A percentile compares a stretch with the other conserved stretches of the same genome.
These are phyloP conservation scores for Chromobotia macracanthus DNA, from an alignment of 2,797 vertebrate genomes.

Conservation along the genomic window DNA sequence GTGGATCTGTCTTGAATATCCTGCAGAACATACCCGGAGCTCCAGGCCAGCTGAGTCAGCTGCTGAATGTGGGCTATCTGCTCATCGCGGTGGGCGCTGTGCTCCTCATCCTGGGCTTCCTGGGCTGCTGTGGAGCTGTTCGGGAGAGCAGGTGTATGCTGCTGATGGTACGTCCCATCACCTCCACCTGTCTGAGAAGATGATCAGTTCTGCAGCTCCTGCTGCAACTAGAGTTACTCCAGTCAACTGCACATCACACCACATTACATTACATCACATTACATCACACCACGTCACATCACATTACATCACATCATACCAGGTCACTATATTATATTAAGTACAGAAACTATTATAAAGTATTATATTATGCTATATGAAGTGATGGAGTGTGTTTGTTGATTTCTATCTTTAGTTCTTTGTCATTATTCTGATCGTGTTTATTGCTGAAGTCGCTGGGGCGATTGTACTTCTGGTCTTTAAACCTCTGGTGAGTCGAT, in stretches of 20 bases:
- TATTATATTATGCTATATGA: too few species aligned
- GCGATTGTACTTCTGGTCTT: slow-evolving; percentile 81
- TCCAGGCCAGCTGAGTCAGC: slow-evolving; percentile 67
- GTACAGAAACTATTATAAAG: too few species aligned
- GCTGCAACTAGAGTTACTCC: too few species aligned
- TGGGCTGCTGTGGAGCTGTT: slow-evolving; percentile 81
- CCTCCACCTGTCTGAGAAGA: neutral
- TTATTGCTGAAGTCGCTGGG: slow-evolving; percentile 80
- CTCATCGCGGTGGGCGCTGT: slow-evolving; percentile 77
- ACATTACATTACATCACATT: too few species aligned
- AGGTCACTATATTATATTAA: neutral
- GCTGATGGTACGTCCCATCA: slow-evolving; percentile 72
- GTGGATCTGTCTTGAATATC: slow-evolving; percentile 72
- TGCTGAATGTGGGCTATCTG: slow-evolving; percentile 81
- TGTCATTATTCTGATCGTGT: slow-evolving; percentile 78
- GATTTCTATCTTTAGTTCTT: slow-evolving; percentile 78
- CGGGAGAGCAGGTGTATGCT: slow-evolving; percentile 80
- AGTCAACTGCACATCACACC: neutral
- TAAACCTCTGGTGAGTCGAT: slow-evolving; percentile 75
- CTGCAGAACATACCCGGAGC: slow-evolving; percentile 64
- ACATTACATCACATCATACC: too few species aligned
- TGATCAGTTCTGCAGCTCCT: too few species aligned
- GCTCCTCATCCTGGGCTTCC: slow-evolving; percentile 80
- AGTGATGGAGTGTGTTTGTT: too few species aligned
- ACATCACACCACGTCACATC: too few species aligned